A percentile compares a stretch with the other conserved stretches of the same genome.
Conservation (phyloP, 2,797 vertebrate genomes). For the Argentina silus region DNA sequence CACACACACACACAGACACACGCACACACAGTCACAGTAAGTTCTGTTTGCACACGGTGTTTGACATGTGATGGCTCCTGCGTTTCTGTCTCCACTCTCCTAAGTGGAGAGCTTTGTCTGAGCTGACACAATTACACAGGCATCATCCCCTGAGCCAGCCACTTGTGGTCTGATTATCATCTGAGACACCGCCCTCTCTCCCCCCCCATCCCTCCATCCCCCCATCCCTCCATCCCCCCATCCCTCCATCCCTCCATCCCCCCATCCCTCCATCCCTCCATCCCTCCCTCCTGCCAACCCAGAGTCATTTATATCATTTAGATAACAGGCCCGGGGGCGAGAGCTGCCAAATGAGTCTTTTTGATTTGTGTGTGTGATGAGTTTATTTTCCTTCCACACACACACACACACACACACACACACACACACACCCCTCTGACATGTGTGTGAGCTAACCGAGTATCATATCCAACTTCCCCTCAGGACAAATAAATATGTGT, state of each 20-base stretch:
- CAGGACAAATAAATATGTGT: constrained; percentile 52
- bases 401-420: constrained; percentile 30
- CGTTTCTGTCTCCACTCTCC: constrained; percentile 27
- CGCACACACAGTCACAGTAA: not conserved
- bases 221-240: not conserved
- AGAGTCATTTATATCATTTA: constrained; percentile 62
- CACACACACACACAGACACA: not conserved
- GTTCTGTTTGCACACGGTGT: constrained; percentile 51
- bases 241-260: constrained; percentile 36
- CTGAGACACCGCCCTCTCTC: constrained; percentile 4
- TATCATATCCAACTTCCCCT: constrained; percentile 53
- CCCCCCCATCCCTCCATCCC: not conserved
- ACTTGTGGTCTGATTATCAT: constrained; percentile 52
- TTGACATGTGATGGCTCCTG: constrained; percentile 32
- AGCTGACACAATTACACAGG: constrained; percentile 50
- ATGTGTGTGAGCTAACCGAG: constrained; percentile 19
- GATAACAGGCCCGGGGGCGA: constrained; percentile 62
- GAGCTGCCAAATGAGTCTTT: constrained; percentile 67
- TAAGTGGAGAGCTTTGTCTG: constrained; percentile 32
- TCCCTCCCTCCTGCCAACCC: constrained; percentile 59
- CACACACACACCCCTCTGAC: not conserved
- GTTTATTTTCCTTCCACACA: constrained; percentile 54
- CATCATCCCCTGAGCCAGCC: constrained; percentile 47
- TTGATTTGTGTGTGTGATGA: constrained; percentile 69
- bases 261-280: constrained; percentile 12